Base-by-base conservation (phyloP, 2,113 vertebrate genomes). In the Tautogolabrus adspersus region DNA sequence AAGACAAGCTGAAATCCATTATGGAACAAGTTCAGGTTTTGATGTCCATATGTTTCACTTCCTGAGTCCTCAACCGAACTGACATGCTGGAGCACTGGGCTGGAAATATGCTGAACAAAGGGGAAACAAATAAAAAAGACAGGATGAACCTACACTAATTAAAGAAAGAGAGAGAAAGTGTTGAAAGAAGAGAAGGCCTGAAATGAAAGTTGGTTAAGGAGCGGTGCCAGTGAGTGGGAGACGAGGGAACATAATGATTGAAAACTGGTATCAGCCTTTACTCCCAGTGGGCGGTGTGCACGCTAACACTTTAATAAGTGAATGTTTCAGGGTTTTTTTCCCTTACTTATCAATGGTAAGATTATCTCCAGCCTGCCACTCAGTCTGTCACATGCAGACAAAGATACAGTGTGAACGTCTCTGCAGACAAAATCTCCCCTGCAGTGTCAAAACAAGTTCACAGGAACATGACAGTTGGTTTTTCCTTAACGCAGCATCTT, bases 341-440 rank as follows among this genome's bases (percentile, higher is more conserved):
- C 68, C 64, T 84, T 67, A 68, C 74, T 74, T 65, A 88, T 82
- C 70, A 84, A n/a, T 63, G 60, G 55, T n/a, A 46, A 75, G 84
- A 73, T 81, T 73, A 76, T 86, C 63, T 54, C 46, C 65, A 5
- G 61, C 23, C 60, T 74, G 69, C 60, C 60, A 78, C 55, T 86
- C 72, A 57, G 66, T 58, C 81, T 75, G 69, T 82, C 47, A 38
- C 59, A 57, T 11, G 30, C 44, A 68, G n/a, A 62, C 72, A 46
- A 46, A 57, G 51, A 59, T 21, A 18, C 68, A 40, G 46, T 26
- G 5, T 9, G 44, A 37, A 30, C 51, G 23, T 69, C 59, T 26
- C 66, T 6, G 38, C 34, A 21, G 69, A 68, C 40, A n/a, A 66
- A 70, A 55, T 58, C 69, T 74, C 66, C 82, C 30, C 42, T 51